Evolutionary conservation across 2,113 vertebrate genomes (phyloP).

Genomic region (Sorex araneus): DNA sequence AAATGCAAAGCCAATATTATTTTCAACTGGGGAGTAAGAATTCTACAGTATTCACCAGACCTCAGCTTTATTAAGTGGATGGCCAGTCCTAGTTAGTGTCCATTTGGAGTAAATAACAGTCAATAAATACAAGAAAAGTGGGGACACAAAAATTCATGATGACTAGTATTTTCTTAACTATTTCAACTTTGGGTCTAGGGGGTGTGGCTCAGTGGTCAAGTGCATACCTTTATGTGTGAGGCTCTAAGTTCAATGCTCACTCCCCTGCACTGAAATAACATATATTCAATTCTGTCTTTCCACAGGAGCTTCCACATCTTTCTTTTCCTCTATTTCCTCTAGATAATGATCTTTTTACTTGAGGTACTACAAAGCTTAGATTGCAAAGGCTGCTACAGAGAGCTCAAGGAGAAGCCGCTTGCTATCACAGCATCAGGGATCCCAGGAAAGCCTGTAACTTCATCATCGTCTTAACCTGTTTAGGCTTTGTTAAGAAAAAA

Average conservation of each 20-base stretch:
- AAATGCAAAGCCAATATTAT: slow-evolving; percentile 63
- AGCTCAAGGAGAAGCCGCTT: background rate
- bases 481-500: background rate
- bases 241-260: too few relatives aligned
- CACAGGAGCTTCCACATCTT: background rate
- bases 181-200: too few relatives aligned
- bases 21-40: slow-evolving; percentile 21
- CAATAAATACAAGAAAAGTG: background rate
- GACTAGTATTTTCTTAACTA: slow-evolving; percentile 32
- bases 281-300: background rate
- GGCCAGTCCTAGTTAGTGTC: slow-evolving; percentile 10
- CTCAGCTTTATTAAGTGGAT: slow-evolving; percentile 32
- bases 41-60: slow-evolving; percentile 56
- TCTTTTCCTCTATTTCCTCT: background rate
- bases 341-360: background rate
- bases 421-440: background rate
- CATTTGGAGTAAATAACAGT: slow-evolving; percentile 61
- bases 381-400: background rate
- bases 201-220: too few relatives aligned
- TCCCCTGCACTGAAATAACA: too few relatives aligned
- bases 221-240: too few relatives aligned
- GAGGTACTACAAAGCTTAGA: slow-evolving; percentile 30
- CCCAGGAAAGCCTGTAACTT: background rate
- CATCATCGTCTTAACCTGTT: background rate
- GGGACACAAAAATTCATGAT: slow-evolving; percentile 37